These are phyloP conservation scores for Lordiphosa clarofinis DNA, from an alignment of 1,140 invertebrate genomes.

Conservation along the genomic window DNA sequence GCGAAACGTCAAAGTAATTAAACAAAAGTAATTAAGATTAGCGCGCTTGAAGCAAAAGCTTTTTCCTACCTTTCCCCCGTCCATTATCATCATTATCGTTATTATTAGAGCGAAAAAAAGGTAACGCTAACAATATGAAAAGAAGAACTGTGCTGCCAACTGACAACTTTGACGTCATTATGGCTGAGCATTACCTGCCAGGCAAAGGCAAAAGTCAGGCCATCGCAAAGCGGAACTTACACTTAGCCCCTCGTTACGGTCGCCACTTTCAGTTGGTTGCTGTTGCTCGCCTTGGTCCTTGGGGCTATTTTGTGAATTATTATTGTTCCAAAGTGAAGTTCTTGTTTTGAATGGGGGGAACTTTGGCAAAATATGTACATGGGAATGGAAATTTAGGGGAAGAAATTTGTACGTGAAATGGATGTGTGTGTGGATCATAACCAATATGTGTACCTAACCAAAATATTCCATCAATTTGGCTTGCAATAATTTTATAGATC, in stretches of 20 bases:
- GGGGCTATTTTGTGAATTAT: constrained; percentile 46
- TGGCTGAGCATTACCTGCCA: constrained; percentile 38
- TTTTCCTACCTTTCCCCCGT: constrained; percentile 19
- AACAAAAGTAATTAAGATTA: constrained; percentile 79
- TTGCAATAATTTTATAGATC: too few species aligned
- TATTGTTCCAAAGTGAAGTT: constrained; percentile 35
- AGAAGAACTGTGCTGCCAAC: constrained; percentile 21
- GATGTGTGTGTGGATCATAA: too few species aligned
- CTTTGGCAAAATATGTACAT: too few species aligned
- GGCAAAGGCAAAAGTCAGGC: constrained; percentile 8
- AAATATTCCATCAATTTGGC: too few species aligned
- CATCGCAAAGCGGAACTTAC: constrained; percentile 6
- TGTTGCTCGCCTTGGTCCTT: constrained; percentile 8
- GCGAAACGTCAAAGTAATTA: constrained; percentile 77
- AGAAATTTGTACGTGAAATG: too few species aligned
- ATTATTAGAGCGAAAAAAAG: constrained; percentile 58
- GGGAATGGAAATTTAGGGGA: too few species aligned
- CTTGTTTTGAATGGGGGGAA: constrained; percentile 5
- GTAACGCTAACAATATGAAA: constrained; percentile 57
- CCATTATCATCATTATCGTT: constrained; percentile 72
- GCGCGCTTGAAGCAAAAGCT: constrained; percentile 55
- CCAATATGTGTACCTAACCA: too few species aligned
- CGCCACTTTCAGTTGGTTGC: constrained; percentile 18
- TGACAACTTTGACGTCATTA: constrained; percentile 76
- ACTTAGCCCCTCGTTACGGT: constrained; percentile 28